Base-by-base conservation (phyloP, 2,888 invertebrate species). In the Cryptophagus acutangulus region DNA sequence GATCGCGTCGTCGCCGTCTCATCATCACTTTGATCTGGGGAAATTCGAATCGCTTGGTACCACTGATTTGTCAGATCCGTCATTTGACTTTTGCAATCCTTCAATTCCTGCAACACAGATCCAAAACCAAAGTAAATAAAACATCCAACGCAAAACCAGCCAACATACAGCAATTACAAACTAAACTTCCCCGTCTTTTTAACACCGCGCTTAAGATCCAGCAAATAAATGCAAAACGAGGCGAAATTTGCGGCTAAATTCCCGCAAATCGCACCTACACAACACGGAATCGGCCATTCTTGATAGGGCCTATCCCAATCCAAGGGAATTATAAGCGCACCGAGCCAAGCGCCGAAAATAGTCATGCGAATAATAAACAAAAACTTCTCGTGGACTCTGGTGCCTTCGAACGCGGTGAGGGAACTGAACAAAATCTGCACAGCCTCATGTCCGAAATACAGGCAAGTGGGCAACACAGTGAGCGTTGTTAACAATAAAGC, bases 51-150 rank as follows among this genome's bases (percentile, higher is more conserved):
- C 0, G 94, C 94, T 66, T 95, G 90, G 71, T 94, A 95, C 95
- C 95, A 96, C 66, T 95, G 89, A 65, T 94, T 92, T 1, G 95
- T 94, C 51, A 96, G 73, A 69, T 91, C 91, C 1, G 90, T 89
- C 92, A 96, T 94, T 72, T 95, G 94, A 53, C 87, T 90, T 69
- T 91, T 91, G 63, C 95, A 95, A 69, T 96, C 95, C 64, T 90
- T 88, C 48, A 95, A 71, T 72, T 96, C 95, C 84, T 90, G 72
- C 43, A 54, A 52, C 48, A 48, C 43, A 38, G 20, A 43, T 31
- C 5, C 3, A n/a, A n/a, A n/a, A n/a, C n/a, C 3, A 4, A 4
- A 26, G 3, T 26, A 26, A 26, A 4, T 3, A 4, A n/a, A 26
- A 4, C n/a, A 26, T 26, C 26, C 12, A 12, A 12, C 12, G 3